A percentile compares a stretch with the other conserved stretches of the same genome.
Evolutionary conservation across 2,797 vertebrate species (phyloP).

Genomic region (Sebastes kiyomatsui): DNA sequence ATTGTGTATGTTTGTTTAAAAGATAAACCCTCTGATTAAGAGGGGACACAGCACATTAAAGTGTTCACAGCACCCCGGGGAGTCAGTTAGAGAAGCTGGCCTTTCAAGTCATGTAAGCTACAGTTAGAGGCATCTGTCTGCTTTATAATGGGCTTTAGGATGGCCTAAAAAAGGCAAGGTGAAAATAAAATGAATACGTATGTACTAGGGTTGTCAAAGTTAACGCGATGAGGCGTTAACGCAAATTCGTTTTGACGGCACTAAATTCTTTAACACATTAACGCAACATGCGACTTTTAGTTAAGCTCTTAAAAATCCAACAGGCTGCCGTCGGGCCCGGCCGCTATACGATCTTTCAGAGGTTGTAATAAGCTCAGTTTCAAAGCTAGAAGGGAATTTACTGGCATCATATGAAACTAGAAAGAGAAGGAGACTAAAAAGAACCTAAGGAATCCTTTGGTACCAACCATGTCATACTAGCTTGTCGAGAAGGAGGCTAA

Average conservation of each 20-base stretch:
- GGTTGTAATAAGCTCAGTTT: background rate
- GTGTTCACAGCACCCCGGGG: background rate
- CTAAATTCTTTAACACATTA: background rate
- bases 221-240: background rate
- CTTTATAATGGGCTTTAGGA: background rate
- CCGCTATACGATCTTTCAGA: background rate
- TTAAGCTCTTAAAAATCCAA: background rate
- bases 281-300: background rate
- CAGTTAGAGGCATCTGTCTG: background rate
- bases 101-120: slow-evolving; percentile 2
- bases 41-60: background rate
- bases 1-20: slow-evolving; percentile 4
- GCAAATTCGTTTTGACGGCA: background rate
- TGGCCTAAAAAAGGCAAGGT: background rate
- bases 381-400: background rate
- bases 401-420: no score
- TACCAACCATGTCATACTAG: background rate
- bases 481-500: background rate
- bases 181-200: background rate
- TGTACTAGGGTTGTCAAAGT: background rate
- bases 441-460: background rate
- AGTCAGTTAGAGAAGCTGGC: background rate
- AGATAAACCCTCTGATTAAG: slow-evolving; percentile 3
- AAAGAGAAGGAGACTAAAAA: no score
- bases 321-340: background rate